Percentiles rank a stretch among this genome's conserved stretches.
These are phyloP conservation scores for Phenacoccus solenopsis DNA, from an alignment of 1,140 invertebrate species.

Conservation along the genomic window DNA sequence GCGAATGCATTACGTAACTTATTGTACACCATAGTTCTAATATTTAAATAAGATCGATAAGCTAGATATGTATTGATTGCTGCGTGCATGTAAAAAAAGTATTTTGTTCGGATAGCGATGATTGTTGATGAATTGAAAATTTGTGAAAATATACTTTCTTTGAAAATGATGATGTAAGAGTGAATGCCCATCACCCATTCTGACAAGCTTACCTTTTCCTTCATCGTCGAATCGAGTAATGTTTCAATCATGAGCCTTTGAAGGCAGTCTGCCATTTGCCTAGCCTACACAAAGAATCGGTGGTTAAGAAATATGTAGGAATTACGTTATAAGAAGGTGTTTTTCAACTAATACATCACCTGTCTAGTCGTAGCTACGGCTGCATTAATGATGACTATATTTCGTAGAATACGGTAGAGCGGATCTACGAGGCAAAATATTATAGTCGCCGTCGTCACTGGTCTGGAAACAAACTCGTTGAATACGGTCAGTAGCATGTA, in stretches of 20 bases:
- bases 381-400: neutral
- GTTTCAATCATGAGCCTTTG: conserved; percentile 10
- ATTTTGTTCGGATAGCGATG: no score
- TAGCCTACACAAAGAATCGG: neutral
- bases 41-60: no score
- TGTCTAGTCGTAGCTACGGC: neutral
- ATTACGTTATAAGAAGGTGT: neutral
- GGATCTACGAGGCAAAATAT: neutral
- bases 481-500: conserved; percentile 1
- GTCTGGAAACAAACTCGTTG: conserved; percentile 7
- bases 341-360: neutral
- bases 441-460: neutral
- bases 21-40: no score
- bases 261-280: neutral
- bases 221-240: neutral
- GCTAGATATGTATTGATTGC: no score
- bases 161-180: neutral
- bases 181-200: no score
- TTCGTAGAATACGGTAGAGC: neutral
- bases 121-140: no score
- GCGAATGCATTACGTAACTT: no score
- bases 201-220: neutral
- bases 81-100: no score
- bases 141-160: no score
- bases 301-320: no score